phyloP scores from a whole-genome alignment of 2,888 invertebrate genomes.

The Chaetoderma sp. region DNA sequence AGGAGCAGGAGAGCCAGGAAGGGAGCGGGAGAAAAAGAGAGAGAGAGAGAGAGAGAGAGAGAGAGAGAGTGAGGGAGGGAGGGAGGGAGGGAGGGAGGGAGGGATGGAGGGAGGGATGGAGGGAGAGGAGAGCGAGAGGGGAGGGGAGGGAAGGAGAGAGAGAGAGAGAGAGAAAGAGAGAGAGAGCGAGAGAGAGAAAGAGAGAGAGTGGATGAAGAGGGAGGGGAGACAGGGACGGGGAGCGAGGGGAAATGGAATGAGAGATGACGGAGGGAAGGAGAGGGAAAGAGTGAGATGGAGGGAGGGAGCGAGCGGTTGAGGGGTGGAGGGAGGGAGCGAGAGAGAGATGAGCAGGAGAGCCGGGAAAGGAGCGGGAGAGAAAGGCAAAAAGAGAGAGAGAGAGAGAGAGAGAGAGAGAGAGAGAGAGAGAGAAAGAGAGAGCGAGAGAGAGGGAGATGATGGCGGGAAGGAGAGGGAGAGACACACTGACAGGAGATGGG shows the following conservation, averaged over 20 bases:
- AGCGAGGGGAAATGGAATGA: neutral
- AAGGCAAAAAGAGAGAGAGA: neutral
- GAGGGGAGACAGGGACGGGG: too few species aligned
- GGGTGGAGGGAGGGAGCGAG: neutral
- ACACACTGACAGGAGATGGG: too few species aligned
- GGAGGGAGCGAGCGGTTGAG: slow-evolving; percentile 4
- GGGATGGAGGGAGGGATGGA: too few species aligned
- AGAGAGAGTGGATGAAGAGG: too few species aligned
- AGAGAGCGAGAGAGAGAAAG: too few species aligned
- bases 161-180: neutral
- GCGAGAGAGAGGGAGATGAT: too few species aligned
- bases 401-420: slow-evolving; percentile 11
- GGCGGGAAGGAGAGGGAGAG: slow-evolving; percentile 5
- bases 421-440: slow-evolving; percentile 13
- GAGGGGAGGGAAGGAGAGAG: neutral
- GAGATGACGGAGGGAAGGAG: neutral
- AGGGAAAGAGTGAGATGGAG: slow-evolving; percentile 5
- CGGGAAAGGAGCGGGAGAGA: neutral
- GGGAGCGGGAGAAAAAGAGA: too few species aligned
- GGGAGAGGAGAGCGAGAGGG: too few species aligned
- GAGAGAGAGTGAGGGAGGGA: too few species aligned
- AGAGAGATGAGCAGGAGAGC: slow-evolving; percentile 5
- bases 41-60: slow-evolving; percentile 5
- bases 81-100: neutral
- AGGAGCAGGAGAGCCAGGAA: too few species aligned